Base-by-base conservation (phyloP, 2,113 vertebrate species). In the Sturnus vulgaris region DNA sequence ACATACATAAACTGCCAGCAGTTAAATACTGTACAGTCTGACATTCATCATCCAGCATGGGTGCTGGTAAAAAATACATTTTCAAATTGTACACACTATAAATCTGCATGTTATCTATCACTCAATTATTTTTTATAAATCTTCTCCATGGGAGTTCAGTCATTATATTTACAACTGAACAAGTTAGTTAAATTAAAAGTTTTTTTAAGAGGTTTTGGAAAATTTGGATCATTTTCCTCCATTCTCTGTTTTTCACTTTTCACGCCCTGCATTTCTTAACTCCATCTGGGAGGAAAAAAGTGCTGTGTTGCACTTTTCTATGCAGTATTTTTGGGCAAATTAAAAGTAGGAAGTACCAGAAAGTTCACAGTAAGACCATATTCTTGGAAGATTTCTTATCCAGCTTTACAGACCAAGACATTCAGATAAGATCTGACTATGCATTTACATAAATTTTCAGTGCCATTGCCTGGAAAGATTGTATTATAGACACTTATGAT, bases 331-430 rank as follows among this genome's bases (percentile, higher is more conserved):
- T 92, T 86, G 22, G 39, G 42, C 55, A 92, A 80, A 86, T 77
- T 91, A 92, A 94, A 93, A 92, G 50, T 66, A 90, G 87, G 91
- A 94, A 86, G 93, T 88, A 96, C 35, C 63, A 88, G 71, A 94
- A 92, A 90, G 85, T 90, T 96, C 75, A 96, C 56, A 71, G 57
- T 37, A 80, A 75, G 13, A 83, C 44, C 14, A 47, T 80, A 70
- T 76, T 94, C 46, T 66, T 94, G 59, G 71, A 56, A 96, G 71
- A 63, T 57, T 89, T 73, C 47, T 70, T 83, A 63, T 59, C 64
- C 55, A 92, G 37, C 37, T 85, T 85, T 89, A 82, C n/a, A 85
- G 46, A 92, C 30, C 10, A 86, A 85, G 22, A 77, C 19, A 72
- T 80, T 77, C 66, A 85, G 66, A 66, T 85, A 73, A 91, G 55